Evolutionary conservation across 2,113 vertebrate species (phyloP).

Genomic region (Geococcyx californianus): DNA sequence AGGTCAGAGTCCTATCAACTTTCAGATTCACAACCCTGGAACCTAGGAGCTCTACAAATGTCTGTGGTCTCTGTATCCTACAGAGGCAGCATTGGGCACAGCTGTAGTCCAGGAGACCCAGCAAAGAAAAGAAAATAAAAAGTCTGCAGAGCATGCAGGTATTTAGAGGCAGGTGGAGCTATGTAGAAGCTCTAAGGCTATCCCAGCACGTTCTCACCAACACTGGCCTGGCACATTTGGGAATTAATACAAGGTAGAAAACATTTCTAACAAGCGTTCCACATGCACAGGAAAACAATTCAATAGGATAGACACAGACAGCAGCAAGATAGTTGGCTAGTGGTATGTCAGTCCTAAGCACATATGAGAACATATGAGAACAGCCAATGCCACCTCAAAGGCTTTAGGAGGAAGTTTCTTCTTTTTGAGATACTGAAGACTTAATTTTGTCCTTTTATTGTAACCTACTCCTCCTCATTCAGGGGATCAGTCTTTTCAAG

Average conservation of each 20-base stretch:
- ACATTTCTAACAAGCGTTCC: background rate
- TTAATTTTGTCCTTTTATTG: background rate
- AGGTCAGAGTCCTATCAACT: background rate
- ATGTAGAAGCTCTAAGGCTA: background rate
- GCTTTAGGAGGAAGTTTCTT: background rate
- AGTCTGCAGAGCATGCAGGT: fast-evolving
- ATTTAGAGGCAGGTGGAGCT: background rate
- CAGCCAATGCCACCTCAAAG: background rate
- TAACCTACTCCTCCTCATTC: background rate
- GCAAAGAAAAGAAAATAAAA: background rate
- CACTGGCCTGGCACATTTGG: background rate
- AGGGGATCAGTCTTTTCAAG: background rate
- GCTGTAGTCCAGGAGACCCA: background rate
- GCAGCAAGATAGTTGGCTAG: fast-evolving
- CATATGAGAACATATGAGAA: fast-evolving
- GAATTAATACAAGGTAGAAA: background rate
- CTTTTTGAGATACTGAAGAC: background rate
- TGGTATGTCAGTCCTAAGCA: background rate
- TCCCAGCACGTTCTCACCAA: background rate
- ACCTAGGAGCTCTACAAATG: background rate
- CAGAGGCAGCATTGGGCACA: background rate
- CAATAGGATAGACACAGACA: background rate
- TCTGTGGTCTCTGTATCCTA: background rate
- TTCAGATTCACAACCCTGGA: background rate
- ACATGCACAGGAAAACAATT: background rate